phyloP scores from a whole-genome alignment of 2,113 vertebrate genomes.

The Phasianus colchicus region DNA sequence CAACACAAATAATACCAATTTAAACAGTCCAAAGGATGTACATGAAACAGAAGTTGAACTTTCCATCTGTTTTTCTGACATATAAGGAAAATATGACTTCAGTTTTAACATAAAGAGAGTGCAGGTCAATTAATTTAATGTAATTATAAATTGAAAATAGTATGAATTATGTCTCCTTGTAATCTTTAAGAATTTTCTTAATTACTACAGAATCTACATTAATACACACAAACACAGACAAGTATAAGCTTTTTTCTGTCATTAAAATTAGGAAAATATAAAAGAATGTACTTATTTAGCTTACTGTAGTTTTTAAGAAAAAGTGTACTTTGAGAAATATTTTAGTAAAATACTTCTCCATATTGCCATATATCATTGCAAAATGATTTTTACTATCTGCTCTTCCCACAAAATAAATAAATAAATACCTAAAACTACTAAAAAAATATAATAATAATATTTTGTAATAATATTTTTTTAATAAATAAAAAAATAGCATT shows the following conservation, averaged over 20 bases:
- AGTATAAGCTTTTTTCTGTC: not conserved
- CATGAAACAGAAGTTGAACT: not conserved
- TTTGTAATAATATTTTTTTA: too few relatives aligned
- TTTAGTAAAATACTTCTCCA: rapidly evolving
- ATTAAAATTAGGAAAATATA: not conserved
- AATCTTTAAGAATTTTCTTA: not conserved
- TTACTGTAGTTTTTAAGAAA: not conserved
- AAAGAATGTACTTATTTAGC: rapidly evolving
- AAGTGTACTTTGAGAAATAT: not conserved
- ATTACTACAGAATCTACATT: not conserved
- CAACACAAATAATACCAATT: not conserved
- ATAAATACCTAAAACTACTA: too few relatives aligned
- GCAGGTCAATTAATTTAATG: not conserved
- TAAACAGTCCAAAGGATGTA: not conserved
- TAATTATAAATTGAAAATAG: not conserved
- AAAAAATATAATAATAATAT: not conserved
- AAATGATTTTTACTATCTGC: not conserved
- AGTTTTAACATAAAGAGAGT: not conserved
- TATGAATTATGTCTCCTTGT: not conserved
- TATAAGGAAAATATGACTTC: not conserved
- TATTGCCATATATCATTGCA: not conserved
- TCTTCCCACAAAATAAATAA: rapidly evolving
- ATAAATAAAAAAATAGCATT: not conserved
- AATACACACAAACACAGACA: not conserved
- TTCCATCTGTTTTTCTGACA: not conserved